phyloP scores from a whole-genome alignment of 2,113 vertebrate genomes.

The Monopterus albus region DNA sequence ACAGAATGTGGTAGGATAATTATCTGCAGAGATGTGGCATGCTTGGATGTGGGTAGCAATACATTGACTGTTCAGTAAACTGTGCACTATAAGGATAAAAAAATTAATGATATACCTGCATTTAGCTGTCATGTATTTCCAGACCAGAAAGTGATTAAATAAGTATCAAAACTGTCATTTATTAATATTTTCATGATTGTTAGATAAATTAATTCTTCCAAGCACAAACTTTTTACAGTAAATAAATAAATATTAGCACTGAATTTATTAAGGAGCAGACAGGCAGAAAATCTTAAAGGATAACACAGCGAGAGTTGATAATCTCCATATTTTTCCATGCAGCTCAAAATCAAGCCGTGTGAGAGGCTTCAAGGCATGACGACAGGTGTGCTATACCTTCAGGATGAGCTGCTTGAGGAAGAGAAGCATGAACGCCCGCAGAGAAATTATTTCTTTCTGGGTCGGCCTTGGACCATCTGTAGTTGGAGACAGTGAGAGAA shows the following conservation, averaged over 20 bases:
- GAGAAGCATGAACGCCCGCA: conserved; percentile 96
- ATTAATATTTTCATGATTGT: background rate
- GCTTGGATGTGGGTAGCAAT: conserved; percentile 15
- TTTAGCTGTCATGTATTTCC: background rate
- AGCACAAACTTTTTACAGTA: background rate
- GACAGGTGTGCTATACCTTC: conserved; percentile 86
- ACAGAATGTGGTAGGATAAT: conserved; percentile 2
- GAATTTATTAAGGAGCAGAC: conserved; percentile 20
- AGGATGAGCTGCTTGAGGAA: conserved; percentile 98
- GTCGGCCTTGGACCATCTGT: conserved; percentile 94
- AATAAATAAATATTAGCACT: conserved; percentile 11
- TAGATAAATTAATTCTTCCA: conserved; percentile 6
- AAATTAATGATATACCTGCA: too few relatives aligned
- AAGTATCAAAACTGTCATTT: conserved; percentile 13
- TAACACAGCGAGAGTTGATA: background rate
- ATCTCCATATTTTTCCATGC: conserved; percentile 27
- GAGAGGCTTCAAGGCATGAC: conserved; percentile 35
- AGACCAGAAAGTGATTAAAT: background rate
- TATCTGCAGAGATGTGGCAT: conserved; percentile 12
- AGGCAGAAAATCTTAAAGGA: conserved; percentile 3
- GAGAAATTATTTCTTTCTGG: conserved; percentile 95
- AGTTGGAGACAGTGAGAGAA: conserved; percentile 50
- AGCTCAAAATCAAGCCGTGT: conserved; percentile 3
- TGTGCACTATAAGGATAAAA: too few relatives aligned
- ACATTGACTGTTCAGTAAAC: background rate